Conservation (phyloP, 2,113 vertebrate species). For the Epinephelus lanceolatus region DNA sequence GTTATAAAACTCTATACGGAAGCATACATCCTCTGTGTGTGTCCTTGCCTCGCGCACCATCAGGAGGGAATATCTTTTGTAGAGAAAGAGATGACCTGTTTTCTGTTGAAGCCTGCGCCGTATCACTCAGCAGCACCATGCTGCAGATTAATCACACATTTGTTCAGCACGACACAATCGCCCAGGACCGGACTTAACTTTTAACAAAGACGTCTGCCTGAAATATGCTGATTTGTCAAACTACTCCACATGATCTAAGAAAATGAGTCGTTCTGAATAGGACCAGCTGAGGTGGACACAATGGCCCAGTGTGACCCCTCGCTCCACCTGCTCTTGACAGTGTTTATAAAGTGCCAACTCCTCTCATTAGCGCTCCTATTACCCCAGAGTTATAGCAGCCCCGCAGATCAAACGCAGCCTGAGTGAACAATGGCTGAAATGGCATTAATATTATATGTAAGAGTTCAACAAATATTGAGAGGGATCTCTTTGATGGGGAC, state of each 20-base stretch:
- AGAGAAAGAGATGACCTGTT: slow-evolving; percentile 49
- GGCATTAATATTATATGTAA: slow-evolving; percentile 84
- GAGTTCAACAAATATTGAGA: slow-evolving; percentile 80
- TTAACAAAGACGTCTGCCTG: slow-evolving; percentile 63
- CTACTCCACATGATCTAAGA: slow-evolving; percentile 33
- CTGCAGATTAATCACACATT: slow-evolving; percentile 73
- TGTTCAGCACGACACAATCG: slow-evolving; percentile 62
- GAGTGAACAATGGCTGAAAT: slow-evolving; percentile 75
- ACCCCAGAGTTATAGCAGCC: slow-evolving; percentile 69
- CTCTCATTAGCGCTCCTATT: slow-evolving; percentile 76
- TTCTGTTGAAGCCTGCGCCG: slow-evolving; percentile 40
- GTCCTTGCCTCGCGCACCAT: slow-evolving; percentile 52
- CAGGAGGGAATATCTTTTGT: slow-evolving; percentile 56
- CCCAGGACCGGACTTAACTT: slow-evolving; percentile 60
- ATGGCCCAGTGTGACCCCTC: slow-evolving; percentile 68
- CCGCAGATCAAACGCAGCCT: slow-evolving; percentile 76
- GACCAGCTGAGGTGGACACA: slow-evolving; percentile 67
- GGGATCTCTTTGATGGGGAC: slow-evolving; percentile 80
- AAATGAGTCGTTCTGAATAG: slow-evolving; percentile 51
- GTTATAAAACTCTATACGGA: slow-evolving; percentile 74
- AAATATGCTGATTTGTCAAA: slow-evolving; percentile 70
- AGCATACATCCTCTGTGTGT: slow-evolving; percentile 66
- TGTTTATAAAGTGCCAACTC: slow-evolving; percentile 83
- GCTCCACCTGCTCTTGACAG: slow-evolving; percentile 74
- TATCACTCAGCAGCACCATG: slow-evolving; percentile 47